Percentiles rank a stretch among this genome's conserved stretches.
Conservation (phyloP, 2,113 vertebrate genomes). For the Forbesichthys papilliferus region DNA sequence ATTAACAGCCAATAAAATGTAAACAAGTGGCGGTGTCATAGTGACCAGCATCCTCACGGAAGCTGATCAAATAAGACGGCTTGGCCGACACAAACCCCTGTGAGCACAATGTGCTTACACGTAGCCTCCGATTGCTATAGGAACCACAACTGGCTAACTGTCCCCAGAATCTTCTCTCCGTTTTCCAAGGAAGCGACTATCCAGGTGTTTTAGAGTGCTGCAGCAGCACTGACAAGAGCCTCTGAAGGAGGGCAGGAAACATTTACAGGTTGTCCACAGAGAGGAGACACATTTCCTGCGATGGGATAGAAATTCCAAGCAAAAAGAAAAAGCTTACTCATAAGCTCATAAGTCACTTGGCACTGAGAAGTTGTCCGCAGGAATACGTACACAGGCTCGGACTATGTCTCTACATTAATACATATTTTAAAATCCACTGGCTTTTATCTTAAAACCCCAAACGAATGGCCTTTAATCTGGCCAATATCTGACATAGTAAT, state of each 20-base stretch:
- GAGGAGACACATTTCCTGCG: background rate
- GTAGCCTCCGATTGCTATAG: constrained; percentile 3
- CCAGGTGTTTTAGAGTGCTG: background rate
- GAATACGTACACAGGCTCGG: too few species aligned
- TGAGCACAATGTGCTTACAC: constrained; percentile 13
- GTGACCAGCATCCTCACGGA: constrained; percentile 26
- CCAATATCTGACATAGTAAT: background rate
- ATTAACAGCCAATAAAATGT: constrained; percentile 51
- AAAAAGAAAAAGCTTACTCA: background rate
- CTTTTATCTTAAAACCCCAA: background rate
- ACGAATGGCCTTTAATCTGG: background rate
- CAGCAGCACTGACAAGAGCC: background rate
- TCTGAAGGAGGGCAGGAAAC: constrained; percentile 22
- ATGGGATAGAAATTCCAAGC: background rate
- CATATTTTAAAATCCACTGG: background rate
- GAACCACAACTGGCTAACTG: constrained; percentile 3
- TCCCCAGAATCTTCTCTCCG: background rate
- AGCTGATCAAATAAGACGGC: constrained; percentile 52
- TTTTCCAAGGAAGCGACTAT: background rate
- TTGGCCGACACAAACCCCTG: constrained; percentile 8
- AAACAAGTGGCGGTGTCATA: constrained; percentile 42
- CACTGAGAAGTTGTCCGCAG: too few species aligned
- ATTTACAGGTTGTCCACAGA: constrained; percentile 2
- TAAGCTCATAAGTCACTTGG: too few species aligned
- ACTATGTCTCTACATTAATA: too few species aligned